Evolutionary conservation across 2,888 invertebrate genomes (phyloP).

Genomic region (Lathronympha strigana): DNA sequence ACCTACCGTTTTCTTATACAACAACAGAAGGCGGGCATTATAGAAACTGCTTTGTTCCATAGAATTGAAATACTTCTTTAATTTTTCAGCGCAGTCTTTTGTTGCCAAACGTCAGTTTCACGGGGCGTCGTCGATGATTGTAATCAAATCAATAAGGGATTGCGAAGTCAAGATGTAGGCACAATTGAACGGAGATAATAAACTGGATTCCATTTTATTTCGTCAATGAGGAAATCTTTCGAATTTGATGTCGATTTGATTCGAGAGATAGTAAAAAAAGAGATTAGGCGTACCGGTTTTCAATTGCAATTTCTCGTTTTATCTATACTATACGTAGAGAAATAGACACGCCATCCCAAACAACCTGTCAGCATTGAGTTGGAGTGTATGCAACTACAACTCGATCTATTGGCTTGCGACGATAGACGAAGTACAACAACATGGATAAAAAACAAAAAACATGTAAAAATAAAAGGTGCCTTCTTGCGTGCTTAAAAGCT

Average conservation of each 20-base stretch:
- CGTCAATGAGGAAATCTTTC: not conserved
- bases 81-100: slow-evolving; percentile 21
- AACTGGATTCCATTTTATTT: not conserved
- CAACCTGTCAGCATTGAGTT: no score
- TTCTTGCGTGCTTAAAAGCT: no score
- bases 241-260: not conserved
- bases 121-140: not conserved
- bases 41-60: slow-evolving; percentile 10
- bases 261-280: not conserved
- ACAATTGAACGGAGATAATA: slow-evolving; percentile 8
- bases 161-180: not conserved
- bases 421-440: no score
- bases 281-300: not conserved
- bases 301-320: not conserved
- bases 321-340: no score
- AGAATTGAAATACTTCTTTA: slow-evolving; percentile 19
- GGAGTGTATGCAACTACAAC: no score
- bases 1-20: slow-evolving; percentile 16
- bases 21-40: slow-evolving; percentile 27
- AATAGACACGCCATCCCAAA: no score
- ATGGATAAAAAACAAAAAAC: no score
- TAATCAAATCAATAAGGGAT: slow-evolving; percentile 10
- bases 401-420: no score
- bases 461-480: no score
- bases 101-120: slow-evolving; percentile 17